Conservation (phyloP, 1,140 invertebrate species). For the Zelostemma sp. region DNA sequence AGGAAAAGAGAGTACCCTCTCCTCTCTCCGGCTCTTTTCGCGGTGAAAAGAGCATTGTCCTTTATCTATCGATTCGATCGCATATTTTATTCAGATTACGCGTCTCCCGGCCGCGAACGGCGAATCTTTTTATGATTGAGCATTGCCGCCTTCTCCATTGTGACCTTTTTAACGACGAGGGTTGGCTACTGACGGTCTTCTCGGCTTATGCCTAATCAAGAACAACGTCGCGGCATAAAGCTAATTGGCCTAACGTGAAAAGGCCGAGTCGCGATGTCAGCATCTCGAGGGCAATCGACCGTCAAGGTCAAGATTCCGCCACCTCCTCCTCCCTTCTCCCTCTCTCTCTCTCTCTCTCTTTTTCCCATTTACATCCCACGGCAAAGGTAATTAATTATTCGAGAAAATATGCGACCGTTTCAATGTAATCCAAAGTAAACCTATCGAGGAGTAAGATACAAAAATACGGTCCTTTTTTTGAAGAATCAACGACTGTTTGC, state of each 20-base stretch:
- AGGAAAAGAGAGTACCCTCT: constrained; percentile 30
- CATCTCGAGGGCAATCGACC: too few species aligned
- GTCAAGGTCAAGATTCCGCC: too few species aligned
- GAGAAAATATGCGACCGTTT: neutral
- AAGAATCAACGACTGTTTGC: constrained; percentile 68
- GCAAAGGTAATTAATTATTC: neutral
- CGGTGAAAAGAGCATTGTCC: constrained; percentile 69
- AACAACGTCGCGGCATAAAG: neutral
- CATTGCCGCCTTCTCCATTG: constrained; percentile 42
- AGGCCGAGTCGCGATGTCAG: neutral
- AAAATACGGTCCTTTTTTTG: constrained; percentile 49
- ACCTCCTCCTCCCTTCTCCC: too few species aligned
- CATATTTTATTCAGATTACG: constrained; percentile 70
- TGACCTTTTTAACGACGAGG: constrained; percentile 7
- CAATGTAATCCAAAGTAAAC: constrained; percentile 13
- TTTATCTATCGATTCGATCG: constrained; percentile 71
- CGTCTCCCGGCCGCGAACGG: constrained; percentile 43
- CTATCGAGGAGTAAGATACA: constrained; percentile 30
- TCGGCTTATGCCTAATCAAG: constrained; percentile 5
- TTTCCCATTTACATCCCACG: too few species aligned
- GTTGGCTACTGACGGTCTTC: neutral
- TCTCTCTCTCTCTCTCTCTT: too few species aligned
- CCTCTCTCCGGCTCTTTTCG: constrained; percentile 41
- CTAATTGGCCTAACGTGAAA: constrained; percentile 9
- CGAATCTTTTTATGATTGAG: constrained; percentile 67